Base-by-base conservation (phyloP, 1,140 invertebrate genomes). In the Rhagoletis zephyria region DNA sequence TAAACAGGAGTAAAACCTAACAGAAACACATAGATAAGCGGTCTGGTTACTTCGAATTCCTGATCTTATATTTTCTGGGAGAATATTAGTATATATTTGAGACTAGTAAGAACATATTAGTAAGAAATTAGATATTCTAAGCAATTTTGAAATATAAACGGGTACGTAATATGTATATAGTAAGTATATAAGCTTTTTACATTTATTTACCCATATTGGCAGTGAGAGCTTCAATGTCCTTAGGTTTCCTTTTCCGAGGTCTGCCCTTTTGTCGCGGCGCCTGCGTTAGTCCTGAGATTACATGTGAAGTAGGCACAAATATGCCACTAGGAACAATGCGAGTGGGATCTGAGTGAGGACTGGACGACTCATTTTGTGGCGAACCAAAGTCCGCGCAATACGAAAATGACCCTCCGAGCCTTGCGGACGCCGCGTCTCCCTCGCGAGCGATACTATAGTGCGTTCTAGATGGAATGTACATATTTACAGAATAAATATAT, bases 181-280 rank as follows among this genome's bases (percentile, higher is more conserved):
- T 60, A 42, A 9, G 59, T 61, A 85, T 19, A 59, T 59, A 60
- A 59, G 30, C 12, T 2, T 60, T 63, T 77, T 77, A 77, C 74
- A 51, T 81, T 85, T 88, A 94, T 95, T 96, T 93, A 97, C 96
- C 96, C 93, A 97, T 95, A 93, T 96, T 97, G 48, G 96, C 96
- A 40, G 96, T 96, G 95, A 97, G 96, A 61, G 96, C 94, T 90
- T 97, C 97, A 86, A 97, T 94, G 91, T 97, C 97, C 94, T 97
- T 97, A 67, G 96, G 96, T 93, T 97, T 98, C 94, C 97, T 95
- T 93, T 98, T 98, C 92, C 97, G 95, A 1, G 97, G 97, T 88
- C 98, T 94, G 1, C 97, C 97, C 94, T 99, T 98, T 93, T 98
- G 97, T 89, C 96, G 94, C 0, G 96, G 96, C 60, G 96, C 94